Percentiles rank a stretch among this genome's conserved stretches.
phyloP scores from a whole-genome alignment of 2,797 vertebrate species.

The Sebastes ruberrimus region DNA sequence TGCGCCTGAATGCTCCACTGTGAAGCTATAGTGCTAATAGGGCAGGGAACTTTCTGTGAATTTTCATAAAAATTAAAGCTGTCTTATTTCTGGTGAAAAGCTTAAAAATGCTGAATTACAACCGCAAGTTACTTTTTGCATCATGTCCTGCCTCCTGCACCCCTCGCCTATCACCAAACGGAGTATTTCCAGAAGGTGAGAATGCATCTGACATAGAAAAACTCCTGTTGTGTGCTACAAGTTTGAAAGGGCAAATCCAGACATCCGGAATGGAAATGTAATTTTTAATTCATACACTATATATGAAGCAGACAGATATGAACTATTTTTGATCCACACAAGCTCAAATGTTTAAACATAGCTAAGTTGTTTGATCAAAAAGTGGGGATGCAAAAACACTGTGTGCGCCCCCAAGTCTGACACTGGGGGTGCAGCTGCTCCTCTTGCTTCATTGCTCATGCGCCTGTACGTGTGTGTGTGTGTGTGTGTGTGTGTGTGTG shows the following conservation, averaged over 20 bases:
- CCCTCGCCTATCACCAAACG: background rate
- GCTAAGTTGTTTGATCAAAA: background rate
- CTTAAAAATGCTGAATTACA: background rate
- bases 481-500: background rate
- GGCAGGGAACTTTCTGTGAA: no score
- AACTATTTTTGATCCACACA: background rate
- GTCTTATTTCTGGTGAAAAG: background rate
- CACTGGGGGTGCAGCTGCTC: background rate
- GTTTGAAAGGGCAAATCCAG: no score
- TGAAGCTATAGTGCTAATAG: no score
- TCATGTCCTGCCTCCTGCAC: background rate
- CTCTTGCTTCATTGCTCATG: background rate
- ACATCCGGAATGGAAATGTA: background rate
- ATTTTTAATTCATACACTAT: background rate
- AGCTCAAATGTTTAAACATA: background rate
- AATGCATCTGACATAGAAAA: background rate
- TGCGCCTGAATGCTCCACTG: accelerated
- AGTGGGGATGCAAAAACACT: background rate
- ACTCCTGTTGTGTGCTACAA: background rate
- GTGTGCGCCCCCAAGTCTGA: background rate
- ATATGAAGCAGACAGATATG: background rate
- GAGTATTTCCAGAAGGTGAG: background rate
- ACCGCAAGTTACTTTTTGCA: background rate
- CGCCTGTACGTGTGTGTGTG: background rate
- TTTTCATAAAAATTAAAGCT: no score